Percentiles rank a stretch among this genome's conserved stretches.
These are phyloP conservation scores for Trichoplusia ni DNA, from an alignment of 1,140 invertebrate species.

Conservation along the genomic window DNA sequence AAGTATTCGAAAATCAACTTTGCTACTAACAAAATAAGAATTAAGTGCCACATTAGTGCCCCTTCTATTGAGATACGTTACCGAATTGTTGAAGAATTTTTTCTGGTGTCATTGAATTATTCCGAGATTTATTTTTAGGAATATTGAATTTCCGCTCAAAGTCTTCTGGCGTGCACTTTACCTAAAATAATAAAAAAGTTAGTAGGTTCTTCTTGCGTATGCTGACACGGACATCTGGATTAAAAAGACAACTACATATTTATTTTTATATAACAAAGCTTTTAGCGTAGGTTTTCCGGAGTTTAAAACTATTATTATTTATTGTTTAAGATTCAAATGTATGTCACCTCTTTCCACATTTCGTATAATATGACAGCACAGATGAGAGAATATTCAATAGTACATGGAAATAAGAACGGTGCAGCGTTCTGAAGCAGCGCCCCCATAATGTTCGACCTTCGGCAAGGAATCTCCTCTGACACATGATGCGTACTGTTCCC, in stretches of 20 bases:
- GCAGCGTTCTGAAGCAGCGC: constrained; percentile 90
- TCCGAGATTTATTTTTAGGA: constrained; percentile 66
- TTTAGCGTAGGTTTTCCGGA: too few relatives aligned
- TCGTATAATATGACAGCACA: constrained; percentile 93
- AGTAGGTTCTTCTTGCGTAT: not conserved
- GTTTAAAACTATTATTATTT: not conserved
- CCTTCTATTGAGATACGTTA: constrained; percentile 40
- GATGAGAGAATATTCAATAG: constrained; percentile 92
- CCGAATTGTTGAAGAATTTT: constrained; percentile 78
- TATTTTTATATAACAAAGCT: too few relatives aligned
- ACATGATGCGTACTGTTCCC: constrained; percentile 43
- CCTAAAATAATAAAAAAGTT: constrained; percentile 51
- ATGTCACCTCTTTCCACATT: constrained; percentile 88
- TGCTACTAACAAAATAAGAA: too few relatives aligned
- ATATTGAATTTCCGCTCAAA: constrained; percentile 70
- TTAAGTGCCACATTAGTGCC: not conserved
- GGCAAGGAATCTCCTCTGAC: constrained; percentile 57
- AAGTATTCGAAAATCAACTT: not conserved
- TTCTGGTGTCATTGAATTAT: constrained; percentile 76
- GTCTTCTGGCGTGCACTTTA: constrained; percentile 76
- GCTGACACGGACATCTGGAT: too few relatives aligned
- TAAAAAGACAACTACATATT: too few relatives aligned
- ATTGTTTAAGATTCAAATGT: too few relatives aligned
- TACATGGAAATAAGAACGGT: constrained; percentile 94
- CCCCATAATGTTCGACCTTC: constrained; percentile 83